Evolutionary conservation across 2,113 vertebrate species (phyloP).

Genomic region (Ceyx margarethae): DNA sequence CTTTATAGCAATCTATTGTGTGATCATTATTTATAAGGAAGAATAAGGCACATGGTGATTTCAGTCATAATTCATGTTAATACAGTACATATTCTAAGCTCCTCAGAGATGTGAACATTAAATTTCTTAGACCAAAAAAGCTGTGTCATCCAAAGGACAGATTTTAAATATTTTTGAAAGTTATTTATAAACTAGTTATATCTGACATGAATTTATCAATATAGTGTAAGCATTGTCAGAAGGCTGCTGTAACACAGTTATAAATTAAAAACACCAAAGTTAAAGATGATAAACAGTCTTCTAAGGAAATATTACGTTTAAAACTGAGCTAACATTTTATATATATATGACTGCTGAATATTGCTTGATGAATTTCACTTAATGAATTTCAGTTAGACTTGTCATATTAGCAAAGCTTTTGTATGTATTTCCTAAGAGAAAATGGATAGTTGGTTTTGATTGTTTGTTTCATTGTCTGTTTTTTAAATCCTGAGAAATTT

Average conservation of each 20-base stretch:
- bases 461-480: too few relatives aligned
- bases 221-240: constrained; percentile 17
- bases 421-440: background rate
- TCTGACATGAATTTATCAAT: constrained; percentile 11
- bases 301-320: background rate
- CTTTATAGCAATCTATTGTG: background rate
- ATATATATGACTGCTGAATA: constrained; percentile 1
- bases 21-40: constrained; percentile 38
- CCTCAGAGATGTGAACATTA: background rate
- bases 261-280: constrained; percentile 28
- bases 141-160: constrained; percentile 14
- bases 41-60: constrained; percentile 1
- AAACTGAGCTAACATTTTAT: background rate
- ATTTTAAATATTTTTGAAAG: constrained; percentile 53
- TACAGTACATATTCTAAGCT: constrained; percentile 39
- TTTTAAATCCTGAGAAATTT: background rate
- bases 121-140: background rate
- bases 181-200: constrained; percentile 21
- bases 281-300: constrained; percentile 33
- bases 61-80: constrained; percentile 55
- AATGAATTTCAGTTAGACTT: background rate
- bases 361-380: constrained; percentile 34
- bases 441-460: background rate
- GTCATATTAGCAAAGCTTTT: background rate
- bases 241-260: background rate